phyloP scores from a whole-genome alignment of 2,888 invertebrate species.

The Lumbricus terrestris region DNA sequence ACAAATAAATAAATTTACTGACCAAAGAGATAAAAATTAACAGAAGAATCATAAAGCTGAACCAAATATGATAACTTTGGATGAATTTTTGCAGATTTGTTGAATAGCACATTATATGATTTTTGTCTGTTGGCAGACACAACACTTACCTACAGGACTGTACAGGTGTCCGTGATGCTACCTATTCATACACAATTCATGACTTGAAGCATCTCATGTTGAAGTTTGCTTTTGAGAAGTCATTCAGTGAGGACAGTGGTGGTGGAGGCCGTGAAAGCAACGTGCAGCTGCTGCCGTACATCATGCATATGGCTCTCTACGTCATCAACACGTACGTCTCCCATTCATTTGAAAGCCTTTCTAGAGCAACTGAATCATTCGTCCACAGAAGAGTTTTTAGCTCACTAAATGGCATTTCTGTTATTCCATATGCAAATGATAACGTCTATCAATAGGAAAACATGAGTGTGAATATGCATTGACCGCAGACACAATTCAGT shows the following conservation, averaged over 20 bases:
- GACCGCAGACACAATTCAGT: background rate
- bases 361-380: too few relatives aligned
- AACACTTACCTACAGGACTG: slow-evolving; percentile 62
- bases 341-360: background rate
- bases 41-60: background rate
- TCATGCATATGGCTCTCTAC: slow-evolving; percentile 90
- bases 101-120: background rate
- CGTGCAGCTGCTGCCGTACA: slow-evolving; percentile 91
- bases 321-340: slow-evolving; percentile 66
- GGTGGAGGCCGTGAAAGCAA: slow-evolving; percentile 89
- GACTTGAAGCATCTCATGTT: slow-evolving; percentile 85
- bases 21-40: background rate
- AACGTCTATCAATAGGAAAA: background rate
- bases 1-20: too few relatives aligned
- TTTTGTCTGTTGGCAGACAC: slow-evolving; percentile 61
- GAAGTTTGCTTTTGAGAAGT: slow-evolving; percentile 87
- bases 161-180: slow-evolving; percentile 60
- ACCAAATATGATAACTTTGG: background rate
- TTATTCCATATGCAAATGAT: background rate
- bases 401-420: background rate
- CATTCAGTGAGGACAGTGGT: slow-evolving; percentile 95
- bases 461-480: background rate
- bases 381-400: background rate
- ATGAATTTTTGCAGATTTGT: background rate
- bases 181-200: slow-evolving; percentile 73